Evolutionary conservation across 1,140 invertebrate species (phyloP).

Genomic region (Hycleus phaleratus): DNA sequence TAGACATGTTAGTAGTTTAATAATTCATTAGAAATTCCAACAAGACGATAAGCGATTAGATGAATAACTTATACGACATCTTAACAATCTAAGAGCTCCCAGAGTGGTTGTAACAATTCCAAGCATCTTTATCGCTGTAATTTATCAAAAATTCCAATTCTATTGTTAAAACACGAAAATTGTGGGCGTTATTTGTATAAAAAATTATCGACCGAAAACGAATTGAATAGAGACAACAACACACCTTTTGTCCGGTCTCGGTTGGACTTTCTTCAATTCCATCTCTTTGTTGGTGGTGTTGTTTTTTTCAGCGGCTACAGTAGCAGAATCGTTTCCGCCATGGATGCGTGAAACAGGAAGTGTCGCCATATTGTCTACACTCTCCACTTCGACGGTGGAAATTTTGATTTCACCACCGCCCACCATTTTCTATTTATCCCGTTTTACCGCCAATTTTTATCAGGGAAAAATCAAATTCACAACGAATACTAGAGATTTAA

Average conservation of each 20-base stretch:
- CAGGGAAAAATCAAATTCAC: not conserved
- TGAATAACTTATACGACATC: no score
- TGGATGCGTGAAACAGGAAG: slow-evolving; percentile 55
- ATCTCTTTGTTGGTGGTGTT: slow-evolving; percentile 78
- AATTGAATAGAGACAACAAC: no score
- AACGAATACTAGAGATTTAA: slow-evolving; percentile 10
- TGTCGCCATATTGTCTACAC: slow-evolving; percentile 77
- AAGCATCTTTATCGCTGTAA: no score
- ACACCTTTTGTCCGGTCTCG: slow-evolving; percentile 72
- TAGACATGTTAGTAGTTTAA: no score
- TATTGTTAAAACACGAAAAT: no score
- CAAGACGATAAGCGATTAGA: no score
- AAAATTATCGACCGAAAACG: no score
- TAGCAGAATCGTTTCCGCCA: slow-evolving; percentile 19
- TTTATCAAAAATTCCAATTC: no score
- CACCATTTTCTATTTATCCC: slow-evolving; percentile 42
- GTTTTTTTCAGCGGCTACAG: slow-evolving; percentile 46
- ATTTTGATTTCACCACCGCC: slow-evolving; percentile 74
- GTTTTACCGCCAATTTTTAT: not conserved
- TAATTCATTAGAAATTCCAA: no score
- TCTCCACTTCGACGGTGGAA: slow-evolving; percentile 73
- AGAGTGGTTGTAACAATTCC: no score
- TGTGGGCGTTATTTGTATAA: no score
- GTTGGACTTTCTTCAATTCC: slow-evolving; percentile 75
- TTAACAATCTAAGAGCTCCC: no score